Base-by-base conservation (phyloP, 2,797 vertebrate species). In the Sarcoramphus papa region DNA sequence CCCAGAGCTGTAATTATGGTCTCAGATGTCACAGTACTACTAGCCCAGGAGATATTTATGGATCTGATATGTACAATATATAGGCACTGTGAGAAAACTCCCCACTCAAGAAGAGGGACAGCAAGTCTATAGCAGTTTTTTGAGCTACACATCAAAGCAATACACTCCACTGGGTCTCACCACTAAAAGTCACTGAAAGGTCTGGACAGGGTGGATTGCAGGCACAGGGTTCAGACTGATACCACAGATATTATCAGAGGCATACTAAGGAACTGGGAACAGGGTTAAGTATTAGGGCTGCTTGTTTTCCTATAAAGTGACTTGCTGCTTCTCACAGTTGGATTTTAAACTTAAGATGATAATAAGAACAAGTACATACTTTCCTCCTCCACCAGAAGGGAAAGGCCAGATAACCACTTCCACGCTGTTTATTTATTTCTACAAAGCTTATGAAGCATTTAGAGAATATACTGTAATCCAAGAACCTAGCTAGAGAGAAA, bases 1-100 rank as follows among this genome's bases (percentile, higher is more conserved):
- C 24, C 40, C 68, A 65, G 85, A 93, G 85, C 69, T 69, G 82
- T 85, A 97, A 93, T 81, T 43, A 56, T 3, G 45, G 76, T 76
- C 91, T 95, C 94, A 84, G 56, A 47, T 95, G 95, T 95, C 93
- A 89, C 85, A 94, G 89, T 14, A 70, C 67, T 89, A 56, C 79
- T 70, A 80, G 59, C 16, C 72, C 68, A 85, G 73, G 60, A 89
- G 67, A 69, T 92, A 88, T 92, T 90, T 92, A 48, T 51, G 75
- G 70, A 70, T 94, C 68, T 60, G 37, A 80, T 60, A 54, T 0
- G 1, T 68, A 85, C 18, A 22, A 33, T 53, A 64, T 62, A 76
- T 35, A 84, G 45, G 74, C 79, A 79, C 25, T 65, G 19, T 24
- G 69, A 53, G 78, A 68, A 84, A 74, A 72, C 21, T n/a, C 28